These are phyloP conservation scores for Suillia variegata DNA, from an alignment of 2,888 invertebrate species.

Conservation along the genomic window DNA sequence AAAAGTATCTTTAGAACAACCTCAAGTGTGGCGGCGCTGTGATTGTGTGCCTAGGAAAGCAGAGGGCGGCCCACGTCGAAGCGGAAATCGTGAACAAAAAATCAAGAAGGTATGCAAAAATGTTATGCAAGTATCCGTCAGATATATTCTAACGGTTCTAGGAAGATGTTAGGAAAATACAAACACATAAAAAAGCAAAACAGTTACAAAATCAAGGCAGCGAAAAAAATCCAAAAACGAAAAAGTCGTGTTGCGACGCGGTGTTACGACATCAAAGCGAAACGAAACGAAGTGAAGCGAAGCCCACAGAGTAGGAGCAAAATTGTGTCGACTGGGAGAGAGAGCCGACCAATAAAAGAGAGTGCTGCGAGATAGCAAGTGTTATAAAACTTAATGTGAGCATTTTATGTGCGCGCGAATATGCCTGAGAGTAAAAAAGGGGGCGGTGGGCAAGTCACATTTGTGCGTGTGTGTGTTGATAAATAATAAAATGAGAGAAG, in stretches of 20 bases:
- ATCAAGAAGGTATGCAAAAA: constrained; percentile 21
- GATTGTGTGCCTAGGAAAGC: not conserved
- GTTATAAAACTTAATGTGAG: not conserved
- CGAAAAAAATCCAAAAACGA: not conserved
- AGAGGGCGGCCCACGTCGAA: not conserved
- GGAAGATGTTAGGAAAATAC: constrained; percentile 3
- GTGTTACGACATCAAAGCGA: constrained; percentile 47
- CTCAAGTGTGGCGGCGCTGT: not conserved
- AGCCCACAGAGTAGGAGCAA: not conserved
- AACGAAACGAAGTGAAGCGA: not conserved
- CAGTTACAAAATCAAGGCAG: constrained; percentile 23
- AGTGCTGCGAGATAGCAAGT: not conserved
- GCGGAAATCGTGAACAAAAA: not conserved
- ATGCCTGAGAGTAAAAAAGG: no score
- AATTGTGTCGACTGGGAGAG: not conserved
- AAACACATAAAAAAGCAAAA: no score
- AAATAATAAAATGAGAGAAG: no score
- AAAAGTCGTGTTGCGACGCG: constrained; percentile 6
- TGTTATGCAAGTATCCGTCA: constrained; percentile 28
- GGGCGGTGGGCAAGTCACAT: no score
- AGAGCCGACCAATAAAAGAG: not conserved
- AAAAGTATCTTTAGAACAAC: constrained; percentile 3
- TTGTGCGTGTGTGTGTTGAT: no score
- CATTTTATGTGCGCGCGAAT: no score
- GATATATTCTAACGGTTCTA: not conserved